Conservation (phyloP, 2,888 invertebrate species). For the Drosophila kuntzei region DNA sequence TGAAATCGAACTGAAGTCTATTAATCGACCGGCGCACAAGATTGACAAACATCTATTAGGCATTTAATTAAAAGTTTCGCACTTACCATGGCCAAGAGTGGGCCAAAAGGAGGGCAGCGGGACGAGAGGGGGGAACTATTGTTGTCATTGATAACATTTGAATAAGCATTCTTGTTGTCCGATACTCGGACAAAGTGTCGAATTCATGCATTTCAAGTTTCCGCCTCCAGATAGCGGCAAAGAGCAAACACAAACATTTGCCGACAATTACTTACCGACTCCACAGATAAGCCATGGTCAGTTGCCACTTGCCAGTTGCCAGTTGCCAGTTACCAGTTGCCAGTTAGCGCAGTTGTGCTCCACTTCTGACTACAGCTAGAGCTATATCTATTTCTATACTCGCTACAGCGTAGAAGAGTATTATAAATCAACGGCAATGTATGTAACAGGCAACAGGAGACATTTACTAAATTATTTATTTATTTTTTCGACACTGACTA, state of each 20-base stretch:
- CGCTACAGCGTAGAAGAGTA: not conserved
- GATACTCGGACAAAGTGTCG: constrained; percentile 68
- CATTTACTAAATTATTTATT: no score
- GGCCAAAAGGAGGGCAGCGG: not conserved
- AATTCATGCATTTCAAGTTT: constrained; percentile 74
- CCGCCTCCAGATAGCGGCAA: constrained; percentile 69
- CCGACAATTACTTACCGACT: constrained; percentile 76
- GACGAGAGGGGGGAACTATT: constrained; percentile 19
- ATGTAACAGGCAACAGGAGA: not conserved
- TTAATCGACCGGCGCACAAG: constrained; percentile 62
- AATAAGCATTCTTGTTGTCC: constrained; percentile 58
- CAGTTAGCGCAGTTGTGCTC: constrained; percentile 19
- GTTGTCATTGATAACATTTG: constrained; percentile 67
- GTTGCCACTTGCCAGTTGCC: not conserved
- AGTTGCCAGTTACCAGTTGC: constrained; percentile 1
- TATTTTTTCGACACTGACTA: no score
- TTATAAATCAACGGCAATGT: constrained; percentile 6
- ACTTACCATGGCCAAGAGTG: constrained; percentile 35
- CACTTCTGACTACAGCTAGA: constrained; percentile 24
- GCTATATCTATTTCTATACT: constrained; percentile 29
- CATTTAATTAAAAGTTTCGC: constrained; percentile 80
- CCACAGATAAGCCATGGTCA: constrained; percentile 42
- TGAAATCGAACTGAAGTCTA: constrained; percentile 54
- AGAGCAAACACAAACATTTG: constrained; percentile 70
- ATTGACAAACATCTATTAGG: constrained; percentile 79